Percentiles rank a stretch among this genome's conserved stretches.
Evolutionary conservation across 2,888 invertebrate genomes (phyloP).

Genomic region (Melanostoma mellinum): DNA sequence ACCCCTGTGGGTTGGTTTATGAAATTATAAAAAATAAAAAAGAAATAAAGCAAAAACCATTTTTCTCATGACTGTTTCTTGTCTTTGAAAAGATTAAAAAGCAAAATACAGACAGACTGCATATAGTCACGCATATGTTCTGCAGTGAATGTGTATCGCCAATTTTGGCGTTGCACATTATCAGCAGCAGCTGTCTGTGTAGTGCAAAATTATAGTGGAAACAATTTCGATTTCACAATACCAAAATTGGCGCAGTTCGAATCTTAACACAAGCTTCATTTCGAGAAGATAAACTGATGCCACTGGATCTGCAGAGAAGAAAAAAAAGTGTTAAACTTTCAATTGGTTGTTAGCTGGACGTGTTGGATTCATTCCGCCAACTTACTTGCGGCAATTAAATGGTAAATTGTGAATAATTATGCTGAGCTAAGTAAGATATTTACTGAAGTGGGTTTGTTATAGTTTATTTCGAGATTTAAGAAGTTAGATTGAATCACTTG

Average conservation of each 20-base stretch:
- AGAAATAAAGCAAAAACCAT: constrained; percentile 7
- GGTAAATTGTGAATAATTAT: neutral
- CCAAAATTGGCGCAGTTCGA: constrained; percentile 14
- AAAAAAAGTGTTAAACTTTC: constrained; percentile 19
- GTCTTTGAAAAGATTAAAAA: neutral
- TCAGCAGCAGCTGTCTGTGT: constrained; percentile 12
- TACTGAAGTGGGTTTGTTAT: constrained; percentile 9
- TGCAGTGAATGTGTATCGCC: constrained; percentile 36
- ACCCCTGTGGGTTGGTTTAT: constrained; percentile 1
- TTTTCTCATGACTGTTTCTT: constrained; percentile 36
- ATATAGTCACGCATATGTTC: constrained; percentile 62
- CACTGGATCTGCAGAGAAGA: neutral
- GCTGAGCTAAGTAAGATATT: neutral
- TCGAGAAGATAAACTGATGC: neutral
- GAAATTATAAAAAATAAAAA: constrained; percentile 8
- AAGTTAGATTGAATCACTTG: constrained; percentile 20
- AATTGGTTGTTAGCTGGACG: neutral
- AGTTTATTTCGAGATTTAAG: neutral
- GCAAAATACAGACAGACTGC: constrained; percentile 15
- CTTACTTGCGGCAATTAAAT: neutral
- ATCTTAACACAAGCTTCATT: constrained; percentile 8
- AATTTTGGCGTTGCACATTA: constrained; percentile 41
- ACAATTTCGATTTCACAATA: constrained; percentile 39
- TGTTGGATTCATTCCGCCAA: neutral
- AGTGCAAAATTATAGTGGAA: constrained; percentile 42